Evolutionary conservation across 1,140 invertebrate genomes (phyloP).

Genomic region (Polypedilum vanderplanki): DNA sequence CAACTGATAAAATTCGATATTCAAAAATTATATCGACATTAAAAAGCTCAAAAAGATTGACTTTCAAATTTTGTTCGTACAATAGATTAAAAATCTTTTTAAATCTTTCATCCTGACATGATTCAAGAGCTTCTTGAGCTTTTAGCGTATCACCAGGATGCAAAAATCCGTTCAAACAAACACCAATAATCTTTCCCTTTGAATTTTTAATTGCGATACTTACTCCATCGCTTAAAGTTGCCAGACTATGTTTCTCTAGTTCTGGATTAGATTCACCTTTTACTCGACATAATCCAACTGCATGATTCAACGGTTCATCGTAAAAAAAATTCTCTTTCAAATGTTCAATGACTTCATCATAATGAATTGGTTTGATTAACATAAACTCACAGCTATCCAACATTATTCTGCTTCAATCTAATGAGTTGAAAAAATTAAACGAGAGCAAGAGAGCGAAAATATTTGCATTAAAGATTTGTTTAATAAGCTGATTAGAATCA

Average conservation of each 20-base stretch:
- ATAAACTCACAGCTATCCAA: background rate
- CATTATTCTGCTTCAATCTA: background rate
- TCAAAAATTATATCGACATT: conserved; percentile 67
- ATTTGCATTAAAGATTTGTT: background rate
- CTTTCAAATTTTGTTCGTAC: conserved; percentile 53
- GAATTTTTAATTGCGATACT: conserved; percentile 58
- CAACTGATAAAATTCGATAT: conserved; percentile 69
- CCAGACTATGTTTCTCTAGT: conserved; percentile 63
- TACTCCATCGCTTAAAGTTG: conserved; percentile 60
- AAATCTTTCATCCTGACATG: conserved; percentile 53
- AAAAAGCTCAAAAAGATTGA: conserved; percentile 57
- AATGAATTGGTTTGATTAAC: conserved; percentile 37
- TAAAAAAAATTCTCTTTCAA: conserved; percentile 65
- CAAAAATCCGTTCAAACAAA: conserved; percentile 57
- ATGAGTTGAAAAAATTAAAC: background rate
- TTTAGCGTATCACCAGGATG: conserved; percentile 52
- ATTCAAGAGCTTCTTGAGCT: conserved; percentile 50
- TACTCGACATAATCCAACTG: conserved; percentile 58
- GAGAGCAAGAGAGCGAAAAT: background rate
- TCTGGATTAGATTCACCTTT: conserved; percentile 58
- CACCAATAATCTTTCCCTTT: conserved; percentile 56
- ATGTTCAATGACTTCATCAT: conserved; percentile 58
- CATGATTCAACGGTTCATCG: conserved; percentile 71
- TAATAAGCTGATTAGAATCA: background rate
- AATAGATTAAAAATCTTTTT: conserved; percentile 59